Evolutionary conservation across 1,140 invertebrate species (phyloP), one percentile per base, ranked within the genome.

Genomic region (Zaprionus tsacasi): DNA sequence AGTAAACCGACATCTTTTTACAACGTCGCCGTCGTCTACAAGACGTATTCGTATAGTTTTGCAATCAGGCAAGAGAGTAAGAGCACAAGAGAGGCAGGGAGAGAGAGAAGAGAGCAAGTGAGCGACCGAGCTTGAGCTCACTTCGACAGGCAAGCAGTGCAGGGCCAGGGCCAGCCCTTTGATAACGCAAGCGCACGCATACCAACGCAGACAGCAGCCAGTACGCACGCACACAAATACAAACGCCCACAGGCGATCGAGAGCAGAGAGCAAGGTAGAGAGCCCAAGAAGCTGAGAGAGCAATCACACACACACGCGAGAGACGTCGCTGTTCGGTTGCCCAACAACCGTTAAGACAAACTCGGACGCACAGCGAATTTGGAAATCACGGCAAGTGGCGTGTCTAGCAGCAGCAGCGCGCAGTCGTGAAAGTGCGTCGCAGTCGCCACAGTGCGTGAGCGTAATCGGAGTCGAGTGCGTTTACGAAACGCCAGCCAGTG

Each of bases 1-100:
- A 89, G 85, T 89, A 89, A 89, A 89, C 86, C 85, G 76, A 89
- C 85, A 85, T 88, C 85, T 88, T 88, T 88, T 88, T 83, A 81
- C 81, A 85, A 79, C 67, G 66, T 66, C 69, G 63, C 54, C 58
- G 77, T 25, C 50, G 52, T 55, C 13, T 55, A 50, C 52, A 50
- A 50, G 45, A 50, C 36, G 50, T 17, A 65, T 52, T 65, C 63
- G 63, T 56, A 65, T 65, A 83, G 85, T 88, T 88, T 89, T 89
- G 85, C 85, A 89, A 89, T 81, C 86, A 76, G 67, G 43, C 52
- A 13, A 76, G 8, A 70, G 58, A 63, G 55, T 2, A 10, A 15
- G 15, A 1, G 11, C 33, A 11, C 21, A 55, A 38, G 27, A 54
- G 36, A 27, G 21, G n/a, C n/a, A 21, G 48, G 17, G 43, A 48